Conservation (phyloP, 2,797 vertebrate genomes). For the Pygocentrus nattereri region DNA sequence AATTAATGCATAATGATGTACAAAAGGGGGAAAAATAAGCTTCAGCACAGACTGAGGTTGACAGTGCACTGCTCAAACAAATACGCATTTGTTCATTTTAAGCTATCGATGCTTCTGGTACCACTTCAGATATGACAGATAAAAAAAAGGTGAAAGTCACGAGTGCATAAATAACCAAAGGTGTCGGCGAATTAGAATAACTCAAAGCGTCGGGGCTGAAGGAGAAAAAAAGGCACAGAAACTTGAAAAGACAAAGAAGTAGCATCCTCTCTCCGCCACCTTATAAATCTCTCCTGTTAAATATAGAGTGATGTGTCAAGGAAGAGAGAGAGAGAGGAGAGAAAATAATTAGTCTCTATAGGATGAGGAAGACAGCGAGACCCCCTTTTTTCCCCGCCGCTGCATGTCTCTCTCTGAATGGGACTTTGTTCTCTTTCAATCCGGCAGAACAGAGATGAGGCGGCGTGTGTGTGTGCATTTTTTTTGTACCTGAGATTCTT, state of each 20-base stretch:
- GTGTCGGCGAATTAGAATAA: constrained; percentile 49
- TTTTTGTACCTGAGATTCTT: constrained; percentile 58
- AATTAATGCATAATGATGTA: constrained; percentile 33
- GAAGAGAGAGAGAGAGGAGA: constrained; percentile 59
- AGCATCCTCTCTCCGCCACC: constrained; percentile 24
- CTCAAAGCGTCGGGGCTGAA: constrained; percentile 34
- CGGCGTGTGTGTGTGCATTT: constrained; percentile 23
- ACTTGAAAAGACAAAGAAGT: constrained; percentile 51
- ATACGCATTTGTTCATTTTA: constrained; percentile 51
- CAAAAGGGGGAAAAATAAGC: background rate
- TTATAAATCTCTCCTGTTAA: constrained; percentile 59
- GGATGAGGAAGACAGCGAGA: constrained; percentile 51
- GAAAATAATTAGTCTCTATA: constrained; percentile 78
- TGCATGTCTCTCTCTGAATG: constrained; percentile 44
- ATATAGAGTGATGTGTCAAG: constrained; percentile 62
- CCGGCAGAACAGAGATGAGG: constrained; percentile 51
- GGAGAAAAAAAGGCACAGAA: constrained; percentile 42
- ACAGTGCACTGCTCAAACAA: constrained; percentile 19
- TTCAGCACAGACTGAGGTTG: constrained; percentile 17
- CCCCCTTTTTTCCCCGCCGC: constrained; percentile 2
- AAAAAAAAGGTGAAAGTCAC: constrained; percentile 45
- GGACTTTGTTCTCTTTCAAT: constrained; percentile 49
- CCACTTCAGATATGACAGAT: constrained; percentile 34
- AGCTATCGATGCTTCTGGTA: constrained; percentile 44
- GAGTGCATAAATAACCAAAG: constrained; percentile 62